Base-by-base conservation (phyloP, 2,113 vertebrate species). In the Gymnorhina tibicen region DNA sequence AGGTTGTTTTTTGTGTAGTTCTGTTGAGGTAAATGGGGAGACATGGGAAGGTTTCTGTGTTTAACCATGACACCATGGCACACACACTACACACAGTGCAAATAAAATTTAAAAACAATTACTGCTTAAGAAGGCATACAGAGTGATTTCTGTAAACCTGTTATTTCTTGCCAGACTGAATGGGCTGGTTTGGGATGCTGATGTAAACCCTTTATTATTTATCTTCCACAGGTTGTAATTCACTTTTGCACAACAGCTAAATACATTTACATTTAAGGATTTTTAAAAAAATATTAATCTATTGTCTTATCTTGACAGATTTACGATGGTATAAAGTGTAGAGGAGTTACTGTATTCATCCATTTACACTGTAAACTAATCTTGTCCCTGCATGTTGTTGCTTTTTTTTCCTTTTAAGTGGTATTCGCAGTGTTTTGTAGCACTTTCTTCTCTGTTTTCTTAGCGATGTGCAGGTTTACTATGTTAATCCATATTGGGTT, bases 101-200 rank as follows among this genome's bases (percentile, higher is more conserved):
- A 96, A 97, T 96, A 96, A 96, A 97, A 97, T 94, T 69, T 87
- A 83, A 91, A 95, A 96, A 94, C 93, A 83, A 89, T 95, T 93
- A 53, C 84, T 32, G 58, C 55, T 88, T 58, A n/a, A 79, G 88
- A 87, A 1, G 0, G 75, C 47, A 22, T 33, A 53, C 59, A 58
- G 64, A 95, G 89, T 70, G 59, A 79, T 93, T 93, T 64, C 82
- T 89, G 70, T 70, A 86, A 93, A 91, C 81, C 93, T 97, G 85
- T 94, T 91, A 89, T 90, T 97, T 97, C 94, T 96, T 96, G 91
- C 89, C 94, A 91, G 62, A 49, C 68, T 64, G 70, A 92, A 85
- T 56, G 53, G 80, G 81, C 84, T 94, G 77, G 44, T 74, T 89
- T 58, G 47, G 46, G 88, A 85, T 84, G 79, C 87, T 87, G 92